These are phyloP conservation scores for Prunella himalayana DNA, from an alignment of 2,113 vertebrate genomes.

Conservation along the genomic window DNA sequence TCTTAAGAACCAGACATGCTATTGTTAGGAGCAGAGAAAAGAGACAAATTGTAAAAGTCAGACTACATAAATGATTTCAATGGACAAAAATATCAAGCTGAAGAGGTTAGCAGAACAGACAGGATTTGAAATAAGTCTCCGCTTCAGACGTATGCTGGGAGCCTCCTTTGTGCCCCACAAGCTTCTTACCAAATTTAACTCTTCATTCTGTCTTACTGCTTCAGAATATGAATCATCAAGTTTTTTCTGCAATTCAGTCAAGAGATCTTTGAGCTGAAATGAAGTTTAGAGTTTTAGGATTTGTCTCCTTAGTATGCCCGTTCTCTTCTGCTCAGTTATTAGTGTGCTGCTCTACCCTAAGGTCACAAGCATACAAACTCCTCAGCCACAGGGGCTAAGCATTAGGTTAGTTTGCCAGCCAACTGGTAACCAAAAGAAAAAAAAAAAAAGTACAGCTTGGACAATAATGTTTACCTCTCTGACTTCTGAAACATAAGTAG, in stretches of 20 bases:
- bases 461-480: slow-evolving; percentile 82
- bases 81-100: slow-evolving; percentile 70
- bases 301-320: slow-evolving; percentile 58
- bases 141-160: slow-evolving; percentile 48
- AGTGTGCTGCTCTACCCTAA: slow-evolving; percentile 23
- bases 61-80: slow-evolving; percentile 62
- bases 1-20: slow-evolving; percentile 68
- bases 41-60: slow-evolving; percentile 64
- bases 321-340: slow-evolving; percentile 61
- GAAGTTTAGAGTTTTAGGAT: slow-evolving; percentile 89
- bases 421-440: slow-evolving; percentile 2
- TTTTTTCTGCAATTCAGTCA: slow-evolving; percentile 99
- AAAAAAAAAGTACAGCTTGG: not conserved
- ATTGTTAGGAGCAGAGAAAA: slow-evolving; percentile 75
- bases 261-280: slow-evolving; percentile 99
- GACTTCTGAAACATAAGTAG: slow-evolving; percentile 93
- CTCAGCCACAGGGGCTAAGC: slow-evolving; percentile 32
- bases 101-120: slow-evolving; percentile 74
- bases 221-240: slow-evolving; percentile 98
- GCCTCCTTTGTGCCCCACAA: slow-evolving; percentile 54
- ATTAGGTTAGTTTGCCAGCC: slow-evolving; percentile 39
- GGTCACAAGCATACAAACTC: slow-evolving; percentile 49
- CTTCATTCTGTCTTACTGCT: slow-evolving; percentile 98
- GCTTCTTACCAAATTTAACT: slow-evolving; percentile 97
- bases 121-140: slow-evolving; percentile 65